Evolutionary conservation across 2,797 vertebrate species (phyloP).

Genomic region (Hippopotamyrus pictus): DNA sequence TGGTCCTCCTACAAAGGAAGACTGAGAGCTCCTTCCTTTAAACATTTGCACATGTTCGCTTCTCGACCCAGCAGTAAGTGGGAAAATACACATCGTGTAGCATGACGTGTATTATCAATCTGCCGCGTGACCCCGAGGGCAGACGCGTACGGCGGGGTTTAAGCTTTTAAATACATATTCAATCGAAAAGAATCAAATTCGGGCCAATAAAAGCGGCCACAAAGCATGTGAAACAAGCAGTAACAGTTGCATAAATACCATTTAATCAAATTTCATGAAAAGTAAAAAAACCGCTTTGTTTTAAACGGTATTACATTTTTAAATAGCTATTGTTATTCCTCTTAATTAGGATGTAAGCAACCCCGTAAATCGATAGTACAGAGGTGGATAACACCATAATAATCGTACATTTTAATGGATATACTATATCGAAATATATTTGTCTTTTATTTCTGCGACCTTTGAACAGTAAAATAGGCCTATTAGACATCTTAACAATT

Average conservation of each 20-base stretch:
- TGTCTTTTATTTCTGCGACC: background rate
- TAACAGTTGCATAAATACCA: background rate
- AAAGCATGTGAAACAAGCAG: background rate
- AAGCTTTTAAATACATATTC: background rate
- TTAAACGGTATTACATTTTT: background rate
- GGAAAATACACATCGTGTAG: conserved; percentile 16
- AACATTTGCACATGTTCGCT: conserved; percentile 52
- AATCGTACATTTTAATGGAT: background rate
- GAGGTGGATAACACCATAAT: background rate
- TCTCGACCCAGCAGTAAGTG: conserved; percentile 18
- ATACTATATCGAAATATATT: background rate
- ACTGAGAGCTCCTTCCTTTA: conserved; percentile 53
- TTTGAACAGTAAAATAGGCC: background rate
- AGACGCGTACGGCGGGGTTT: background rate
- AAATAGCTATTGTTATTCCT: background rate
- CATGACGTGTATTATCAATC: background rate
- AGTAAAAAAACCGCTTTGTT: background rate
- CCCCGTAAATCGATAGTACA: background rate
- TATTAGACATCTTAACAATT: background rate
- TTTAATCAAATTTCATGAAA: background rate
- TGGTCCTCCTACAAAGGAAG: conserved; percentile 53
- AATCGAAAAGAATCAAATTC: background rate
- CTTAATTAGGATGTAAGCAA: background rate
- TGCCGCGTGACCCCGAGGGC: background rate
- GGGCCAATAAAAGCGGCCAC: background rate